Base-by-base conservation (phyloP, 2,888 invertebrate species). In the Caenorhabditis drosophilae region DNA sequence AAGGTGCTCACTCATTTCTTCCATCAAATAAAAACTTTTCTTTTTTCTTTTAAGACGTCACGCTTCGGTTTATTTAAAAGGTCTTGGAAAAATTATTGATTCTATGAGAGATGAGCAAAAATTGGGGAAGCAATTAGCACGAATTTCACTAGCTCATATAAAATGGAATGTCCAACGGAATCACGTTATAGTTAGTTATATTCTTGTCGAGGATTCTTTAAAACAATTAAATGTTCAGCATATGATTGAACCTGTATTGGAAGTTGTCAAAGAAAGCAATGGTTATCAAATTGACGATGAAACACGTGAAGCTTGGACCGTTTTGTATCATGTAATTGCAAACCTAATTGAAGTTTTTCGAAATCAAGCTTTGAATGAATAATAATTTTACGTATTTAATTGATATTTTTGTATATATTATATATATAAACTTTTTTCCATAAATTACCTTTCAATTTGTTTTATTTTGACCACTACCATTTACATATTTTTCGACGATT, bases 281-380 rank as follows among this genome's bases (percentile, higher is more conserved):
- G 67, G 59, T 12, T 54, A 72, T 23, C 60, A 66, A 22, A 44
- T 69, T 31, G 70, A 68, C 26, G 58, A 58, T 0, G 76, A 79
- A 26, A 70, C 70, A 12, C 68, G 66, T 20, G 62, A 70, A 20
- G 74, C 79, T 9, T 80, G 80, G 80, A 78, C 72, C 1, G 77
- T 74, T n/a, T 62, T 80, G 12, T 80, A 78, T 66, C 75, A 78
- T 42, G 80, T 80, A 40, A 81, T 80, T 27, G 80, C 80, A 12
- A 77, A 80, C 45, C 57, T 80, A 11, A 78, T 80, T 47, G 79
- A 80, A 52, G 73, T 80, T 20, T 78, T 67, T 49, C 52, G 75
- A 23, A 53, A 35, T 25, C 55, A 52, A 22, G 53, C 55, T 4
- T 40, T 59, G 25, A 59, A 59, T 26, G 59, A 64, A 4, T 45